A percentile compares a stretch with the other conserved stretches of the same genome.
Conservation (phyloP, 2,113 vertebrate species). For the Antigone vipio region DNA sequence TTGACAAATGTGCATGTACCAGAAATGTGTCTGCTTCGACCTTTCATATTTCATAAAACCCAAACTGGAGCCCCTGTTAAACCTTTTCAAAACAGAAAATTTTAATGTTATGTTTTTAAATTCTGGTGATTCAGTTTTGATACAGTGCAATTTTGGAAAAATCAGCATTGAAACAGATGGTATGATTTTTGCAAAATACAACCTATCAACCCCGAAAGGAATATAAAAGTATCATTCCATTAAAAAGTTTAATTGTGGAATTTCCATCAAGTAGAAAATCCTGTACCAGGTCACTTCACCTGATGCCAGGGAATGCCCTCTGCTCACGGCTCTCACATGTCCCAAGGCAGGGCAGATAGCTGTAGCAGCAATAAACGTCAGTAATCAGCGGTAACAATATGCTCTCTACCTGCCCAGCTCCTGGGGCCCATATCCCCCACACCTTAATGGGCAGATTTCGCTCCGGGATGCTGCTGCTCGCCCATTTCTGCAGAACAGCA, state of each 20-base stretch:
- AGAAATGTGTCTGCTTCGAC: background rate
- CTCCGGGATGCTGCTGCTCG: background rate
- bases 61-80: background rate
- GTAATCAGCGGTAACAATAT: background rate
- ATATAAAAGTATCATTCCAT: background rate
- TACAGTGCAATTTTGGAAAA: background rate
- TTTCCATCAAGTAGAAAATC: background rate
- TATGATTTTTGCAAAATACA: background rate
- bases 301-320: background rate
- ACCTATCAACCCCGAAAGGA: background rate
- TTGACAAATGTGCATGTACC: background rate
- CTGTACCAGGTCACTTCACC: background rate
- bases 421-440: accelerated
- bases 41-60: background rate
- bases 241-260: background rate
- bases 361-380: background rate
- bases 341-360: background rate
- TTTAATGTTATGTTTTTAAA: background rate
- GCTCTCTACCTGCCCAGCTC: background rate
- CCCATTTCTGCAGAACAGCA: background rate
- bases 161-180: background rate
- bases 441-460: accelerated
- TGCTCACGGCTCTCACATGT: accelerated
- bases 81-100: background rate
- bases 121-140: background rate